A percentile compares a stretch with the other conserved stretches of the same genome.
Evolutionary conservation across 2,113 vertebrate species (phyloP).

Genomic region (Nesoenas mayeri): DNA sequence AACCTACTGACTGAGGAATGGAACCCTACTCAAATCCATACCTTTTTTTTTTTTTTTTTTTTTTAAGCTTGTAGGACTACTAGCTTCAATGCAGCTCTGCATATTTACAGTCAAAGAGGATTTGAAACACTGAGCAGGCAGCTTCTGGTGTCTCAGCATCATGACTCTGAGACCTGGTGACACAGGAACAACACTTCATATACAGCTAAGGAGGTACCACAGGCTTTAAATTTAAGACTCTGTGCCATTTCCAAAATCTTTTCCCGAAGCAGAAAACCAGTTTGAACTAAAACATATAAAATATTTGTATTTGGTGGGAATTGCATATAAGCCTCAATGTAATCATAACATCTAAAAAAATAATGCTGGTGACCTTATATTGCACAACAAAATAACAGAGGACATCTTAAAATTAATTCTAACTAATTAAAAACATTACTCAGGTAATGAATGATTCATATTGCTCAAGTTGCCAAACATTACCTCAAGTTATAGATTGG

Average conservation of each 20-base stretch:
- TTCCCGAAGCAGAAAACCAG: neutral
- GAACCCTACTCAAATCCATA: neutral
- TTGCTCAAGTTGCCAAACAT: constrained; percentile 19
- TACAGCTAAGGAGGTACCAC: neutral
- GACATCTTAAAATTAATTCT: constrained; percentile 8
- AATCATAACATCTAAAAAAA: neutral
- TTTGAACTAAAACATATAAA: neutral
- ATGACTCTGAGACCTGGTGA: neutral
- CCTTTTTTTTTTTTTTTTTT: neutral
- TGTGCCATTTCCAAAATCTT: neutral
- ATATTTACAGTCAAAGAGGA: neutral
- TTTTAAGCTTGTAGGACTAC: neutral
- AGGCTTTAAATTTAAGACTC: neutral
- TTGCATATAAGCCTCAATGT: neutral
- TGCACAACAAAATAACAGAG: neutral
- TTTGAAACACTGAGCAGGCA: neutral
- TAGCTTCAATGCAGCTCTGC: neutral
- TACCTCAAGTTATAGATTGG: constrained; percentile 6
- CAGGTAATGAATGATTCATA: constrained; percentile 12
- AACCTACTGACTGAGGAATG: neutral
- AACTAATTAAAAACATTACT: constrained; percentile 28
- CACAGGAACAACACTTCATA: neutral
- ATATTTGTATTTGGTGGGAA: neutral
- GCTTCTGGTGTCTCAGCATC: neutral
- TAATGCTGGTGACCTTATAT: neutral